Base-by-base conservation (phyloP, 1,140 invertebrate species). In the Brachionus angularis region DNA sequence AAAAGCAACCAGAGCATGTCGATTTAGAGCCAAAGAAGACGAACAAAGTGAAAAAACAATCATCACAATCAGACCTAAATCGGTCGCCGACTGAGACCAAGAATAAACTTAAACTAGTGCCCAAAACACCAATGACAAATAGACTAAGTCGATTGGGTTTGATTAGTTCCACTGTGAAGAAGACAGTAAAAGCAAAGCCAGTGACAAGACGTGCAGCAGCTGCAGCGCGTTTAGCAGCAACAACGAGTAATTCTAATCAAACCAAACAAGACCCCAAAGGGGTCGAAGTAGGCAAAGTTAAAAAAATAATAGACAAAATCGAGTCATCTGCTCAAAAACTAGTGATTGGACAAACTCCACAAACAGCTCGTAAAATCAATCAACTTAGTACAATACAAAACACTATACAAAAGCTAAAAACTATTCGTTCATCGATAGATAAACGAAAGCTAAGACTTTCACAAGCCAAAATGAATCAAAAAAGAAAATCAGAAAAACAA, bases 401-500 rank as follows among this genome's bases (percentile, higher is more conserved):
- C 10, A 58, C 53, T 21, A 42, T 58, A 3, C 25, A 7, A 21
- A 58, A 58, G 39, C 34, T 58, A 3, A 58, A 42, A 39, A 34
- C 53, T 12, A n/a, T 58, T 1, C 53, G 53, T 18, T 58, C 53
- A 12, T 58, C 53, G 10, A 58, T 58, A 1, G 53, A 58, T 23
- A 58, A 58, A 34, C 53, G 53, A 31, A 58, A 58, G 21, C 36
- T 31, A 18, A 21, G 18, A 1, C 12, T 42, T 1, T 39, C 33
- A 0, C 8, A 21, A 7, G 10, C 53, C n/a, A 58, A 58, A 42
- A 14, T 58, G 21, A 34, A 31, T 10, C 18, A 12, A 0, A 58
- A 58, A 33, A 5, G 53, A 58, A 58, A 58, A 33, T 58, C 53
- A 23, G 53, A 42, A 27, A 58, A 58, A 21, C 53, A 39, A 23